phyloP scores from a whole-genome alignment of 2,797 vertebrate genomes.

The Euthynnus affinis region DNA sequence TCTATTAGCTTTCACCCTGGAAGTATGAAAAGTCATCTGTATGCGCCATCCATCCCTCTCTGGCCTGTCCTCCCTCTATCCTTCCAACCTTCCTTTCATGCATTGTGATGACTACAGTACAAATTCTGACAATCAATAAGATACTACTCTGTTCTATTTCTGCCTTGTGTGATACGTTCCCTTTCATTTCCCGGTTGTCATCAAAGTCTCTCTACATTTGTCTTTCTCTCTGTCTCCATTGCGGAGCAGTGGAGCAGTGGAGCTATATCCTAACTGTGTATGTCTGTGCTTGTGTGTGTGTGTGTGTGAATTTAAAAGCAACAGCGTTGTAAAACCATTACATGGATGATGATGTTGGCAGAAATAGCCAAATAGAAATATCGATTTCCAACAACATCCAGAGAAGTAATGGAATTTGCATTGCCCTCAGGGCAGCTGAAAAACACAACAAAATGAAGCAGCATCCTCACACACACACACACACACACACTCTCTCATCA shows the following conservation, averaged over 20 bases:
- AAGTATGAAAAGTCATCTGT: conserved; percentile 31
- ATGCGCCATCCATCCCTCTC: not conserved
- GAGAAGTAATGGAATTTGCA: conserved; percentile 28
- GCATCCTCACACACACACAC: conserved; percentile 1
- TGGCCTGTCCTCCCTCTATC: not conserved
- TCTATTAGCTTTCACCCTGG: not conserved
- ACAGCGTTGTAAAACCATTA: conserved; percentile 31
- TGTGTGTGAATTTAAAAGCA: conserved; percentile 22
- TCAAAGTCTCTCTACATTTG: conserved; percentile 45
- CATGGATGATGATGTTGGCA: conserved; percentile 34
- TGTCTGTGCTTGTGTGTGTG: not conserved
- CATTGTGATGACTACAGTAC: conserved; percentile 17
- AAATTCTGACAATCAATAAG: conserved; percentile 50
- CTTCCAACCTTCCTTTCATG: not conserved
- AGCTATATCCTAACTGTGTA: conserved; percentile 24
- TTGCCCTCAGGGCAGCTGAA: conserved; percentile 23
- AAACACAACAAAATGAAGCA: conserved; percentile 24
- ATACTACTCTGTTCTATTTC: conserved; percentile 51
- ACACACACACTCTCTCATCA: conserved; percentile 21
- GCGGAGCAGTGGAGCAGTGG: conserved; percentile 11
- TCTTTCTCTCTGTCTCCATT: conserved; percentile 20
- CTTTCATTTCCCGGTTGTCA: conserved; percentile 58
- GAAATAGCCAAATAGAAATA: conserved; percentile 13
- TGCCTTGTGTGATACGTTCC: conserved; percentile 32
- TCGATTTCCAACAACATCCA: conserved; percentile 29